phyloP scores from a whole-genome alignment of 2,888 invertebrate species.

The Orthosia cruda region DNA sequence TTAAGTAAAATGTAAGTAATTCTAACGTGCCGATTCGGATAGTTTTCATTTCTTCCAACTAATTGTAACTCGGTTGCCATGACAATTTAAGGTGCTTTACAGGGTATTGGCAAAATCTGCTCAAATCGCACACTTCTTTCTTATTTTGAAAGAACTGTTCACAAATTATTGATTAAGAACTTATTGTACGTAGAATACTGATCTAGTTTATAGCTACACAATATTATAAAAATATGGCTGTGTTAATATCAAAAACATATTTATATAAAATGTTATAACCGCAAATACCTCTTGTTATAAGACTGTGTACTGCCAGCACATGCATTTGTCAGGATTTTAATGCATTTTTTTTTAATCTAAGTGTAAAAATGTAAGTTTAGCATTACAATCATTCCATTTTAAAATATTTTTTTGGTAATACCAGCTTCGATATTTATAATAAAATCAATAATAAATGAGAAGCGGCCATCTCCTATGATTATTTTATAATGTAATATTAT shows the following conservation, averaged over 20 bases:
- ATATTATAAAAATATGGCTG: conserved; percentile 87
- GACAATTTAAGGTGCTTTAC: conserved; percentile 68
- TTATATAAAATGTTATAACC: conserved; percentile 85
- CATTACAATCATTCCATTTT: conserved; percentile 70
- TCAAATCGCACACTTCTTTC: conserved; percentile 78
- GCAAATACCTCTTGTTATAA: conserved; percentile 89
- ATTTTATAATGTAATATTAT: conserved; percentile 60
- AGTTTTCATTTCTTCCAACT: conserved; percentile 34
- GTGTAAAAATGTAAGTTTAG: conserved; percentile 62
- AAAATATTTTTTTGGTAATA: conserved; percentile 63
- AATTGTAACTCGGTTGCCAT: conserved; percentile 73
- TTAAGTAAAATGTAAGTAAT: conserved; percentile 19
- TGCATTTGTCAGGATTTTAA: conserved; percentile 76
- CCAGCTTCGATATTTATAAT: conserved; percentile 68
- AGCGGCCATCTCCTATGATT: conserved; percentile 71
- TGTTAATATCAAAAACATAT: conserved; percentile 90
- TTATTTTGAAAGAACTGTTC: conserved; percentile 72
- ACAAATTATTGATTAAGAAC: conserved; percentile 74
- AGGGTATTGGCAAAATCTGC: conserved; percentile 82
- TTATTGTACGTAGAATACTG: conserved; percentile 70
- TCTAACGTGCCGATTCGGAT: conserved; percentile 17
- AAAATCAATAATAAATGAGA: conserved; percentile 57
- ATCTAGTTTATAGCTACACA: conserved; percentile 74
- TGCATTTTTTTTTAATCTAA: conserved; percentile 59
- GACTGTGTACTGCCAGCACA: conserved; percentile 83